Evolutionary conservation across 2,888 invertebrate genomes (phyloP).

Genomic region (Acleris literana): DNA sequence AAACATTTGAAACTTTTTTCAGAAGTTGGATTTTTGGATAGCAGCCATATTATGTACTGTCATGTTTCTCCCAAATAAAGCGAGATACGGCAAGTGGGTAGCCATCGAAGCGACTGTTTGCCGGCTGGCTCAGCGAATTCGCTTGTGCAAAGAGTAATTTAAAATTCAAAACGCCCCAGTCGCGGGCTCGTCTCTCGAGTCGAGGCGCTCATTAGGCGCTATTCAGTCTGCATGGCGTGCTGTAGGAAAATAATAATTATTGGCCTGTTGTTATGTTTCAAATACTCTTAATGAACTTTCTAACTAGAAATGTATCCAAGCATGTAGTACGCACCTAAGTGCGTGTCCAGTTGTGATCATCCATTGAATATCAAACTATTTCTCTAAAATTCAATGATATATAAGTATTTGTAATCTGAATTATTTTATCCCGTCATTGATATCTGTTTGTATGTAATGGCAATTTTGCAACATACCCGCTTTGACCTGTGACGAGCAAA

Average conservation of each 20-base stretch:
- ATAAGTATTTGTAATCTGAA: too few relatives aligned
- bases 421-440: background rate
- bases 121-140: constrained; percentile 67
- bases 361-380: too few relatives aligned
- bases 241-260: constrained; percentile 36
- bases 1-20: constrained; percentile 1
- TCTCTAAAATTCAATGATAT: too few relatives aligned
- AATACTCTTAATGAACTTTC: constrained; percentile 19
- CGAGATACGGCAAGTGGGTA: constrained; percentile 38
- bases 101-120: constrained; percentile 52
- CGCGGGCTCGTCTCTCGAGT: constrained; percentile 43
- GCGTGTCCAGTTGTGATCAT: too few relatives aligned
- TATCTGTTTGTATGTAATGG: background rate
- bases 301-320: background rate
- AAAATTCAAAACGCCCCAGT: constrained; percentile 73
- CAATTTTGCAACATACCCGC: background rate
- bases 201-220: constrained; percentile 67
- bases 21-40: background rate
- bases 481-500: background rate
- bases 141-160: constrained; percentile 75
- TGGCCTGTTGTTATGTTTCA: constrained; percentile 28
- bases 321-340: too few relatives aligned
- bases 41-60: constrained; percentile 15
- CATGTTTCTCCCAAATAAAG: constrained; percentile 25
- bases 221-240: constrained; percentile 50